Conservation (phyloP, 2,797 vertebrate species). For the Loris lydekkerianus region DNA sequence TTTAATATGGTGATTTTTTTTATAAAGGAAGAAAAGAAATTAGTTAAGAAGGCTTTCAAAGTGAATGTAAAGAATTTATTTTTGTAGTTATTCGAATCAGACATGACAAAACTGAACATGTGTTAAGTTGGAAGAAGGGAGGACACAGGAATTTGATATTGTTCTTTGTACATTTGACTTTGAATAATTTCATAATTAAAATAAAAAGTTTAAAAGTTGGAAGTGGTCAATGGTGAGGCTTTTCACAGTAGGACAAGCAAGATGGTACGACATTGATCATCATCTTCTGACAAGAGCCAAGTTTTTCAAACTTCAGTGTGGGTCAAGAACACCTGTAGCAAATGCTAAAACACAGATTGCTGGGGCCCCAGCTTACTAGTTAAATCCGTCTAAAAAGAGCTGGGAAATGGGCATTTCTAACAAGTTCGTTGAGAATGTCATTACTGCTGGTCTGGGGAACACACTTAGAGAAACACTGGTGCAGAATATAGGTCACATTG, state of each 20-base stretch:
- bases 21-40: background rate
- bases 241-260: background rate
- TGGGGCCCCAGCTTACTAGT: background rate
- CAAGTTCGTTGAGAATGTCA: background rate
- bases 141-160: background rate
- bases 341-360: background rate
- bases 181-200: slow-evolving; percentile 41
- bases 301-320: background rate
- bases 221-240: background rate
- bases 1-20: background rate
- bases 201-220: background rate
- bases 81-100: slow-evolving; percentile 35
- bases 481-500: background rate
- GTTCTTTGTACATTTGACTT: background rate
- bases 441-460: background rate
- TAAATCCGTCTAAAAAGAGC: background rate
- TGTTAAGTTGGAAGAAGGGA: background rate
- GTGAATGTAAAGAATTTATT: background rate
- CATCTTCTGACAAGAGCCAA: background rate
- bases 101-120: background rate
- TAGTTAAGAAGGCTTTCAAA: background rate
- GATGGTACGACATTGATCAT: background rate
- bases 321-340: background rate
- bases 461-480: background rate
- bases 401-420: background rate